A percentile compares a stretch with the other conserved stretches of the same genome.
phyloP scores from a whole-genome alignment of 2,888 invertebrate genomes.

The Pristionchus fissidentatus region DNA sequence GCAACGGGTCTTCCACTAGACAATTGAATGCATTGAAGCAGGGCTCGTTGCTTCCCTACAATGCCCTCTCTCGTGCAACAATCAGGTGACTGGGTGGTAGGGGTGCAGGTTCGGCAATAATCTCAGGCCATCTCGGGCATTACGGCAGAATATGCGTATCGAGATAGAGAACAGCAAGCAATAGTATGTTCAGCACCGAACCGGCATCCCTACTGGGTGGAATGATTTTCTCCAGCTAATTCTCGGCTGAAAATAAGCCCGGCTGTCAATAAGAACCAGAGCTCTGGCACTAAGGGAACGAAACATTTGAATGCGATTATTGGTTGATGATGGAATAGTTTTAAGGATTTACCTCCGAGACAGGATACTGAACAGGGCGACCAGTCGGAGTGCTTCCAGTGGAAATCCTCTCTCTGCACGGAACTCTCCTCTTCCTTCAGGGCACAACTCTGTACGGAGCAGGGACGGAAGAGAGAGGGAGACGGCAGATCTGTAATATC shows the following conservation, averaged over 20 bases:
- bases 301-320: too few species aligned
- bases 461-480: slow-evolving; percentile 72
- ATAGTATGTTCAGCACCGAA: too few species aligned
- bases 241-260: background rate
- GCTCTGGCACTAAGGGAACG: too few species aligned
- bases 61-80: too few species aligned
- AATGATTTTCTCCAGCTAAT: background rate
- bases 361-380: slow-evolving; percentile 93
- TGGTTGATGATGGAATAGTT: background rate
- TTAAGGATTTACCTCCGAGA: slow-evolving; percentile 83
- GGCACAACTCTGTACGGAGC: slow-evolving; percentile 69
- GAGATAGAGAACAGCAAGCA: too few species aligned
- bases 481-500: slow-evolving; percentile 62
- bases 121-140: too few species aligned
- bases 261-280: background rate
- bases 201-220: too few species aligned
- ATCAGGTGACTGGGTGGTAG: too few species aligned
- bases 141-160: too few species aligned
- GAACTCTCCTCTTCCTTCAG: slow-evolving; percentile 50
- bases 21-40: slow-evolving; percentile 59
- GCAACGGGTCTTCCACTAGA: slow-evolving; percentile 85
- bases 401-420: slow-evolving; percentile 47
- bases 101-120: too few species aligned
- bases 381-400: slow-evolving; percentile 73
- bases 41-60: slow-evolving; percentile 48